Base-by-base conservation (phyloP, 2,113 vertebrate genomes). In the Coturnix japonica region DNA sequence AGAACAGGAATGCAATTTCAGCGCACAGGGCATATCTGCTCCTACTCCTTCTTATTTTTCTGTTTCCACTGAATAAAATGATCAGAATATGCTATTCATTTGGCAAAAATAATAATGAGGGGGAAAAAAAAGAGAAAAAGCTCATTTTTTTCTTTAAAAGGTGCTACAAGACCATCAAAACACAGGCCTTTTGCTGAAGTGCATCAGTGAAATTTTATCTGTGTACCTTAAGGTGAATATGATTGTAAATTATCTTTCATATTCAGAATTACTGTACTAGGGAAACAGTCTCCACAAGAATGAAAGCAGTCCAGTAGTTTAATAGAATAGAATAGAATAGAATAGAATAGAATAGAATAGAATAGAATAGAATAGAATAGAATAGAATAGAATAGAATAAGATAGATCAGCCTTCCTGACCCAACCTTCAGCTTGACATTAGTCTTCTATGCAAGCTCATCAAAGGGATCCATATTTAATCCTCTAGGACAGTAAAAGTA, bases 401-500 rank as follows among this genome's bases (percentile, higher is more conserved):
- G 59, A 86, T 78, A 89, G 77, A 89, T 91, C 77, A 91, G 81
- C 84, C 83, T 94, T 89, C 86, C 88, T 86, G 71, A 92, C 86
- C 41, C 86, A 94, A 49, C 86, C 86, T 87, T 87, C 66, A 87
- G 74, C 83, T 67, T 94, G 92, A 90, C 77, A 91, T 93, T 70
- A 76, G 86, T 64, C 76, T 81, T 95, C 86, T 87, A 51, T 87
- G 59, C 76, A n/a, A 35, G 76, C 85, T 65, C 88, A 93, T 95
- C 95, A 94, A 95, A 95, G 75, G 57, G 91, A 95, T 88, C 85
- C 60, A 35, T 93, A 91, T 89, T 91, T 95, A 90, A 90, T 95
- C 90, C 90, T 95, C 65, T 71, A 95, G 90, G 82, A 94, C 65
- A 94, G 91, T 88, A 64, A 81, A 93, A 93, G 85, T 85, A 73